These are phyloP conservation scores for Dicerorhinus sumatrensis DNA, from an alignment of 2,113 vertebrate genomes.

Conservation along the genomic window DNA sequence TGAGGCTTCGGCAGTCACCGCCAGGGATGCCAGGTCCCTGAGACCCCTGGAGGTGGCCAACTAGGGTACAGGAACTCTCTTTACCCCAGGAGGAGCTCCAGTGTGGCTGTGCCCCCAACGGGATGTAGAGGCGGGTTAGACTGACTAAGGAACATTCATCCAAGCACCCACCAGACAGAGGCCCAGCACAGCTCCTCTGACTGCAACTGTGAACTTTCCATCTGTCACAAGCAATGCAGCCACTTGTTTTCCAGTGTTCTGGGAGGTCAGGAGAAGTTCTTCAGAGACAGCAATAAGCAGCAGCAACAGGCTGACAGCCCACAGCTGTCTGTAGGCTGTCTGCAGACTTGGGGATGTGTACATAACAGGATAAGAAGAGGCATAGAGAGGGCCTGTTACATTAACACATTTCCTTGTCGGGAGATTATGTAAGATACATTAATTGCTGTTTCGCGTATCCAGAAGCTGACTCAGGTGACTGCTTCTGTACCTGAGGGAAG, in stretches of 20 bases:
- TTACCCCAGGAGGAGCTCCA: not conserved
- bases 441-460: not conserved
- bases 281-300: too few relatives aligned
- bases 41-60: not conserved
- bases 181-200: too few relatives aligned
- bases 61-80: accelerated
- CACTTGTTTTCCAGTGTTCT: not conserved
- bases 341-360: too few relatives aligned
- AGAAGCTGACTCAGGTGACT: too few relatives aligned
- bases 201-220: too few relatives aligned
- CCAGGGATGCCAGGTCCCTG: not conserved
- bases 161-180: not conserved
- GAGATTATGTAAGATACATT: not conserved
- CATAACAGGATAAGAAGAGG: accelerated
- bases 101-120: accelerated
- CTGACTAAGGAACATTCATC: too few relatives aligned
- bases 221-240: accelerated
- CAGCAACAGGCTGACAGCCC: not conserved
- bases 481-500: not conserved
- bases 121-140: accelerated
- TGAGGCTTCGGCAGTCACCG: not conserved
- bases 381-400: not conserved
- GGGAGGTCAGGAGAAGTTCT: too few relatives aligned
- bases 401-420: not conserved
- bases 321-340: too few relatives aligned